These are phyloP conservation scores for Acronicta leporina DNA, from an alignment of 2,888 invertebrate species.

Conservation along the genomic window DNA sequence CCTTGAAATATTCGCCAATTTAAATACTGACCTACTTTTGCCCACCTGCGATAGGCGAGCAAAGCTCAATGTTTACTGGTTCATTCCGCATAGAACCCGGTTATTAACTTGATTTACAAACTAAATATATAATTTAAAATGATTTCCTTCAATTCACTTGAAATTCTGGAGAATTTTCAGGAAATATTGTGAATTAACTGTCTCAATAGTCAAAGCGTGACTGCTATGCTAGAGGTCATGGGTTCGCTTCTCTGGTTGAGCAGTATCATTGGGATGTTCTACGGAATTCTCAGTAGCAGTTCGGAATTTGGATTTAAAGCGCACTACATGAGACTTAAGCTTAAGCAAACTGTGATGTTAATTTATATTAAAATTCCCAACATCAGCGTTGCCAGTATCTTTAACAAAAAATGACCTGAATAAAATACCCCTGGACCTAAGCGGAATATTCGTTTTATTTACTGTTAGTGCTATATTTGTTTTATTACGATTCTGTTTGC, in stretches of 20 bases:
- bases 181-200: too few species aligned
- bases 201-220: too few species aligned
- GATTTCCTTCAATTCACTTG: background rate
- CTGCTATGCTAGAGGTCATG: too few species aligned
- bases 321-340: too few species aligned
- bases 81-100: slow-evolving; percentile 19
- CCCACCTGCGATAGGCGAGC: background rate
- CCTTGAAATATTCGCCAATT: slow-evolving; percentile 31
- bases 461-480: slow-evolving; percentile 58
- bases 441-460: slow-evolving; percentile 46
- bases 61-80: slow-evolving; percentile 28
- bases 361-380: background rate
- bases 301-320: too few species aligned
- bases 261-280: too few species aligned
- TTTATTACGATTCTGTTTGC: slow-evolving; percentile 64
- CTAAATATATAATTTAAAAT: slow-evolving; percentile 2
- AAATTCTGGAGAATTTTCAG: background rate
- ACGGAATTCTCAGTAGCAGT: too few species aligned
- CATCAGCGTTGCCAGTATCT: background rate
- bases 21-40: slow-evolving; percentile 21
- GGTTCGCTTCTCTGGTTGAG: too few species aligned
- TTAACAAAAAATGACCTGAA: slow-evolving; percentile 6
- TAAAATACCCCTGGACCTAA: slow-evolving; percentile 19
- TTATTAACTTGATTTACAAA: slow-evolving; percentile 9
- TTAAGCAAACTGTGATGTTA: too few species aligned